A percentile compares a stretch with the other conserved stretches of the same genome.
phyloP scores from a whole-genome alignment of 1,140 invertebrate genomes.

The Lepidurus apus region DNA sequence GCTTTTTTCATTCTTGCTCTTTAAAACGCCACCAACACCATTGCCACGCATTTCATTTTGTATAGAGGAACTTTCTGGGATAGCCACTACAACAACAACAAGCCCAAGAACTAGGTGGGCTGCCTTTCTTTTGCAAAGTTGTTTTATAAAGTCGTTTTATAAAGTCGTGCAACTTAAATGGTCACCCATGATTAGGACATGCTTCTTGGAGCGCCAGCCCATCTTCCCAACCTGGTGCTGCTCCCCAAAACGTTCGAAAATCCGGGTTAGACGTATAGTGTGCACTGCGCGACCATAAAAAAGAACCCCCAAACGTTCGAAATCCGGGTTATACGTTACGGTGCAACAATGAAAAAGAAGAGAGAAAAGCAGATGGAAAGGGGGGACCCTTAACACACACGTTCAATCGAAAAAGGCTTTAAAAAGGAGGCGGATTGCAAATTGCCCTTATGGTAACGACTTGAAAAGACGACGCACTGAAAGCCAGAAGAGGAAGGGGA shows the following conservation, averaged over 20 bases:
- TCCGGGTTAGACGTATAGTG: constrained; percentile 14
- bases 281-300: not conserved
- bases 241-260: not conserved
- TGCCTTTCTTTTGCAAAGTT: too few species aligned
- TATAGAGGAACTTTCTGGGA: too few species aligned
- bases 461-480: constrained; percentile 9
- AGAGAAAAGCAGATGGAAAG: not conserved
- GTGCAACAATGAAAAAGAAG: not conserved
- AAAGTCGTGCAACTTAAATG: constrained; percentile 1
- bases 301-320: too few species aligned
- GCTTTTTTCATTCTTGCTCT: not conserved
- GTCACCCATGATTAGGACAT: not conserved
- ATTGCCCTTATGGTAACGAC: constrained; percentile 5
- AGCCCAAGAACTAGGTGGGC: too few species aligned
- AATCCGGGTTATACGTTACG: not conserved
- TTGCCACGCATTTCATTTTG: not conserved
- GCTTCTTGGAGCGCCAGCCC: not conserved
- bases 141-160: not conserved
- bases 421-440: constrained; percentile 12
- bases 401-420: not conserved
- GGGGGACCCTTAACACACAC: too few species aligned
- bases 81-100: too few species aligned
- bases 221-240: not conserved
- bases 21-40: not conserved
- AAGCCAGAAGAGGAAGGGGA: not conserved